Evolutionary conservation across 2,888 invertebrate species (phyloP), one percentile per base, ranked within the genome.

Genomic region (Ommatoiulus sabulosus): DNA sequence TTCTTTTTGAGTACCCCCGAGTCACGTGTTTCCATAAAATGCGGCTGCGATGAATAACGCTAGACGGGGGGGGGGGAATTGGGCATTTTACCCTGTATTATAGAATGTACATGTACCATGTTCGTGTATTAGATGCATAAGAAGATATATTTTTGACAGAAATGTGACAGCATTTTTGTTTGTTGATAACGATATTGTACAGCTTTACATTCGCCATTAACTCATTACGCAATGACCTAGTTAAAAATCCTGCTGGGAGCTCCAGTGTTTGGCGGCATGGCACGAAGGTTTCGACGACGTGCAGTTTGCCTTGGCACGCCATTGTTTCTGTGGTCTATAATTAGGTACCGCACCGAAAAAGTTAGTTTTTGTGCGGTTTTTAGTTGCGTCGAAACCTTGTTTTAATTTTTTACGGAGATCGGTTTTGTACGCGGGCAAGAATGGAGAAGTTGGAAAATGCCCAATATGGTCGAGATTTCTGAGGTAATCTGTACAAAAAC

Each of bases 271-370:
- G 48, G 48, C 48, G 48, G 48, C 48, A 48, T 63, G 10, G 57
- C 57, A 63, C 57, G 57, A 63, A 63, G 15, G 10, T n/a, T 63
- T 63, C n/a, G 57, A 52, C 52, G 7, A 52, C 8, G 52, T 52
- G 52, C 52, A 63, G 57, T 63, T 63, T 63, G 57, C 57, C 57
- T 63, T 63, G 57, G 57, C 57, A 63, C 57, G 57, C 57, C 17
- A 63, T 63, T 63, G 57, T 63, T 63, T n/a, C 57, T n/a, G n/a
- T n/a, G n/a, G 15, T n/a, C 57, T 63, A 63, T 63, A 63, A 63
- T 63, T 63, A 63, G 57, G 57, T 15, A n/a, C n/a, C n/a, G 57
- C 17, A 63, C 57, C n/a, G 6, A 63, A 63, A 63, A 63, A 63
- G n/a, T n/a, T n/a, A 12, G n/a, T 63, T 63, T 63, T 46, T 46